These are phyloP conservation scores for Caenorhabditis sp. DNA, from an alignment of 2,888 invertebrate genomes.

Conservation along the genomic window DNA sequence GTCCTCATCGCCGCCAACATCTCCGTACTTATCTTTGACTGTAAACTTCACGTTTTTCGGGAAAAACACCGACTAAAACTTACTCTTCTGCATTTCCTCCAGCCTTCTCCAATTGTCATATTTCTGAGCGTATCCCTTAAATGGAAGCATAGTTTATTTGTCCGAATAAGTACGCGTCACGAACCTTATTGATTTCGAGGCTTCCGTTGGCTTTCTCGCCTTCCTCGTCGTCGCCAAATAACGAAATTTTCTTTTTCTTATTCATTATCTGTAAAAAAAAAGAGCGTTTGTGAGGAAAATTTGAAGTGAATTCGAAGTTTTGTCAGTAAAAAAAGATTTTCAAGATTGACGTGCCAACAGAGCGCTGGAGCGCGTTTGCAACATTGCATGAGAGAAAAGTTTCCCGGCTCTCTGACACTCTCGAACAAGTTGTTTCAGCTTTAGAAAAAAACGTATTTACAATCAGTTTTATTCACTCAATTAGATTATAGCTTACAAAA, in stretches of 20 bases:
- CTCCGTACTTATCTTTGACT: slow-evolving; percentile 73
- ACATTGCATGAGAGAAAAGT: too few species aligned
- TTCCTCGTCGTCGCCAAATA: slow-evolving; percentile 57
- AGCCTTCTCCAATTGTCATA: slow-evolving; percentile 90
- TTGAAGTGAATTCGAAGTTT: not conserved
- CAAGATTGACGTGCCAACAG: slow-evolving; percentile 3
- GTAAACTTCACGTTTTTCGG: slow-evolving; percentile 29
- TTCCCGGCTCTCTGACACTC: too few species aligned
- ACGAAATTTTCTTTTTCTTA: slow-evolving; percentile 46
- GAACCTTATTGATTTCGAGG: slow-evolving; percentile 56
- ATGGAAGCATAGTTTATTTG: not conserved
- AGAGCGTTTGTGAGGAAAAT: not conserved
- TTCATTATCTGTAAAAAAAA: slow-evolving; percentile 6
- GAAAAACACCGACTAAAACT: slow-evolving; percentile 34
- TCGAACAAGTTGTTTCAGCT: too few species aligned
- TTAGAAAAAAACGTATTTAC: too few species aligned
- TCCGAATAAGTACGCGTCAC: not conserved
- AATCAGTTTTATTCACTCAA: too few species aligned
- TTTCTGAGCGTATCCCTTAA: slow-evolving; percentile 86
- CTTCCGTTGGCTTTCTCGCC: slow-evolving; percentile 3
- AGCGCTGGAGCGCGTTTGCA: slow-evolving; percentile 31
- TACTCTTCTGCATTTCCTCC: slow-evolving; percentile 86
- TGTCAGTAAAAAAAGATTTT: slow-evolving; percentile 7
- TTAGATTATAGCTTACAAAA: too few species aligned
- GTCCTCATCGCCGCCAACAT: slow-evolving; percentile 80